Conservation (phyloP, 1,140 invertebrate genomes). For the Plectrocnemia conspersa region DNA sequence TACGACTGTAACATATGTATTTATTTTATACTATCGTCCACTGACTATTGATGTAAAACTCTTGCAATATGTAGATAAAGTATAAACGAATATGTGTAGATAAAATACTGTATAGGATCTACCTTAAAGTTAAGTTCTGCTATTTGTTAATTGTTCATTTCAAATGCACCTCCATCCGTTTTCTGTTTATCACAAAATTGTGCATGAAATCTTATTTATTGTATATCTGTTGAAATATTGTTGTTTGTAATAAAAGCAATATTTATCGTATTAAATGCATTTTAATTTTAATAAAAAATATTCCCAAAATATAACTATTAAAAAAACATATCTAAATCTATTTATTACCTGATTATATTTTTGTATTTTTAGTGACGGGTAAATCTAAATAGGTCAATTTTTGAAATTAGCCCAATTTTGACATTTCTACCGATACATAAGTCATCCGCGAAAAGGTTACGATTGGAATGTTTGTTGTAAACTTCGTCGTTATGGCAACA, state of each 20-base stretch:
- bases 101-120: no score
- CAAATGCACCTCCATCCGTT: no score
- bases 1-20: no score
- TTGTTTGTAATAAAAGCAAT: slow-evolving; percentile 36
- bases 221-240: slow-evolving; percentile 32
- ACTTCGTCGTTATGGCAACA: slow-evolving; percentile 34
- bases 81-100: no score
- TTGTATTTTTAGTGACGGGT: slow-evolving; percentile 1
- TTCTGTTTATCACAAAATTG: no score
- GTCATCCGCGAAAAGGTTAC: not conserved
- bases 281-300: no score
- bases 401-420: not conserved
- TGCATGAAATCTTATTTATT: slow-evolving; percentile 32
- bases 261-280: slow-evolving; percentile 25
- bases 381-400: no score
- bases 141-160: no score
- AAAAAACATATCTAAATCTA: not conserved
- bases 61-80: no score
- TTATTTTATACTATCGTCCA: no score
- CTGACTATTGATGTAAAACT: no score
- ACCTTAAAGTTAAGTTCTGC: no score
- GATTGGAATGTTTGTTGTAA: slow-evolving; percentile 11
- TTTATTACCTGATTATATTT: not conserved
- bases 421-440: not conserved
- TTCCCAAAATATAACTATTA: not conserved